phyloP scores from a whole-genome alignment of 2,888 invertebrate genomes.

The Kryphioiulus occultus region DNA sequence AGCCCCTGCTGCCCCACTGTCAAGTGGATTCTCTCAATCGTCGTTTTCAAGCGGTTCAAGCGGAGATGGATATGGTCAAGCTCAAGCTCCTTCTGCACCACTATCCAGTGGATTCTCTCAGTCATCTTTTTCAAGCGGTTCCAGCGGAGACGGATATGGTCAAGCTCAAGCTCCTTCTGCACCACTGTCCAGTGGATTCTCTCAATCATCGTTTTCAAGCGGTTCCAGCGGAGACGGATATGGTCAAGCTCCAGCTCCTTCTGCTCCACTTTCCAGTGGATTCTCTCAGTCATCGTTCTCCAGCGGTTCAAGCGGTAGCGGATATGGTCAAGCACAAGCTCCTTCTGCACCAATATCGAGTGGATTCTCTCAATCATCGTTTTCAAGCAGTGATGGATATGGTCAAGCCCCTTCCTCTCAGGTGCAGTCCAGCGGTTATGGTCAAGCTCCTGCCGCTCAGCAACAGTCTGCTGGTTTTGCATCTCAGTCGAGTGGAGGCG shows the following conservation, averaged over 20 bases:
- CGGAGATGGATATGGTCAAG: not conserved
- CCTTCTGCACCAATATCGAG: not conserved
- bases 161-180: not conserved
- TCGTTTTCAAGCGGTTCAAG: not conserved
- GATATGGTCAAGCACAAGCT: not conserved
- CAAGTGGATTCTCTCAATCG: not conserved
- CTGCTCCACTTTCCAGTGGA: not conserved
- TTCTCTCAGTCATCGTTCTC: not conserved
- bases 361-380: not conserved
- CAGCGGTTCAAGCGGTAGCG: not conserved
- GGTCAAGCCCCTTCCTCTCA: not conserved
- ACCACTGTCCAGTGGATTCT: not conserved
- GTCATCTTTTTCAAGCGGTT: not conserved
- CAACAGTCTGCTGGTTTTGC: not conserved
- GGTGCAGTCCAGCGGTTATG: not conserved
- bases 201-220: no score
- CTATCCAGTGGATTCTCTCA: not conserved
- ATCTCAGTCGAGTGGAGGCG: not conserved
- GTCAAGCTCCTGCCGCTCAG: not conserved
- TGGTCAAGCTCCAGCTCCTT: not conserved
- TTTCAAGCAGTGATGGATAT: not conserved
- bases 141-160: not conserved
- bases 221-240: not conserved
- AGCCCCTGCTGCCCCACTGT: not conserved
- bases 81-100: not conserved